Evolutionary conservation across 2,113 vertebrate genomes (phyloP).

Genomic region (Acrocephalus arundinaceus): DNA sequence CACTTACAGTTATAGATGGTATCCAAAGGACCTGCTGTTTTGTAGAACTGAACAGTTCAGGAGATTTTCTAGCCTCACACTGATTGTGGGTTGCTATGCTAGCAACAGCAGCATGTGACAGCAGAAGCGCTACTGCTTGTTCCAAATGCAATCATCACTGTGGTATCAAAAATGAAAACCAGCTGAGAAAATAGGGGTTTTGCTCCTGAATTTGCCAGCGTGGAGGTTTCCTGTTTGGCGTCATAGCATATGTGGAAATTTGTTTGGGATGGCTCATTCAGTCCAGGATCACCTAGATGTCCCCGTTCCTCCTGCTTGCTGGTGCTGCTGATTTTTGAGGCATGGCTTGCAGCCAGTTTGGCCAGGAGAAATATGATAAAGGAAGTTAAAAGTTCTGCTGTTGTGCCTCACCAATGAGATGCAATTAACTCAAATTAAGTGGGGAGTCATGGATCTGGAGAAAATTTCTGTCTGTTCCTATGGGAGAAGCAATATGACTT

Average conservation of each 20-base stretch:
- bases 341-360: accelerated
- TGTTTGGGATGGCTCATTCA: neutral
- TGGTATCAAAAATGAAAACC: conserved; percentile 18
- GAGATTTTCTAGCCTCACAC: neutral
- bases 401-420: neutral
- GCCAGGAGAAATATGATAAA: neutral
- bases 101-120: neutral
- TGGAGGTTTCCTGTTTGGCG: neutral
- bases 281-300: neutral
- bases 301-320: neutral
- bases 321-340: accelerated
- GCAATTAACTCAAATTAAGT: neutral
- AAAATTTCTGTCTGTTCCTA: neutral
- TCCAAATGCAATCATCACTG: neutral
- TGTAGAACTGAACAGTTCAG: neutral
- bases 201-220: neutral
- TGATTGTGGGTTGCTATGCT: neutral
- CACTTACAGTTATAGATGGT: neutral
- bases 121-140: neutral
- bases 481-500: neutral
- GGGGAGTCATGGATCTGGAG: neutral
- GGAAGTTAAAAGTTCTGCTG: neutral
- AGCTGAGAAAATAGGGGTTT: neutral
- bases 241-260: neutral
- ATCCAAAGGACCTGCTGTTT: neutral